Conservation (phyloP, 2,113 vertebrate genomes). For the Hoplias malabaricus region DNA sequence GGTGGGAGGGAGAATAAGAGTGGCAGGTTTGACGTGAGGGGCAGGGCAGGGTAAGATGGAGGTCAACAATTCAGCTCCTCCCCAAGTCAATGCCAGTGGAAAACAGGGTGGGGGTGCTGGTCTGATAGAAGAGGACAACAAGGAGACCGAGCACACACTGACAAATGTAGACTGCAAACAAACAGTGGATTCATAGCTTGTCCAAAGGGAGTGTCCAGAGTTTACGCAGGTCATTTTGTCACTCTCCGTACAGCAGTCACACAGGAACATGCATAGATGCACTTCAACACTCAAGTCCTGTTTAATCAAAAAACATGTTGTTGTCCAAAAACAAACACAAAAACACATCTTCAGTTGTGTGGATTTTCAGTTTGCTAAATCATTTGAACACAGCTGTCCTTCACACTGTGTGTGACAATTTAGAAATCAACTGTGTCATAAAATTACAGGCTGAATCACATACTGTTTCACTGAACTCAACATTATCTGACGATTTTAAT, state of each 20-base stretch:
- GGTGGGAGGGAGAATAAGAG: background rate
- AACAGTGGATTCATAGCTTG: background rate
- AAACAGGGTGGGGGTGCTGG: background rate
- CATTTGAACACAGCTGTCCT: too few relatives aligned
- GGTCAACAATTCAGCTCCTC: slow-evolving; percentile 30
- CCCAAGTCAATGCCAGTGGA: slow-evolving; percentile 14
- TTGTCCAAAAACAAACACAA: too few relatives aligned
- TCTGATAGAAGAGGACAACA: background rate
- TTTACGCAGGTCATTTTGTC: background rate
- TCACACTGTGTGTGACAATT: too few relatives aligned
- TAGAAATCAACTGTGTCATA: too few relatives aligned
- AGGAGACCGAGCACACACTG: background rate
- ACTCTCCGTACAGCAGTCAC: background rate
- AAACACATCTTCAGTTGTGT: too few relatives aligned
- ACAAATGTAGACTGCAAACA: background rate
- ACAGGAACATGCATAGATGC: background rate
- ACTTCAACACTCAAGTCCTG: too few relatives aligned
- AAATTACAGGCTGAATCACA: too few relatives aligned
- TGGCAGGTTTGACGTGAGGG: slow-evolving; percentile 14
- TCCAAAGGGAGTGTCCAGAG: background rate
- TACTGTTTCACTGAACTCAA: too few relatives aligned
- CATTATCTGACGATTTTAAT: too few relatives aligned
- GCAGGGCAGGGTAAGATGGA: background rate
- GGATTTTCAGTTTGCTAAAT: too few relatives aligned
- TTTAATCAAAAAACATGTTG: too few relatives aligned